These are phyloP conservation scores for Pithecia hirsuta DNA, from an alignment of 2,797 vertebrate genomes.

Conservation along the genomic window DNA sequence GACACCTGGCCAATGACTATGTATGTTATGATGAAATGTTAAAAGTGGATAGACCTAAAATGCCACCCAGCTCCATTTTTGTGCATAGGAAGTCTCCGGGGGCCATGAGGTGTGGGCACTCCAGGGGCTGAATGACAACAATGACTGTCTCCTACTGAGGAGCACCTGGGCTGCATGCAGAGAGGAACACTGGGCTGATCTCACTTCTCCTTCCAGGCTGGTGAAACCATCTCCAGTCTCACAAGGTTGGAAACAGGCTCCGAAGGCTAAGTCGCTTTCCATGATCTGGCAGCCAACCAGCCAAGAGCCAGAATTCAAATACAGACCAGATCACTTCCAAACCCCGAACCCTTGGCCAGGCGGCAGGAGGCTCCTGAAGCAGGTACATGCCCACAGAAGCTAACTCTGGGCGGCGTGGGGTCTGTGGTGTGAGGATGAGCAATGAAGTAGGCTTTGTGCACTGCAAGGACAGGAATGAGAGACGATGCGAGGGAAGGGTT, in stretches of 20 bases:
- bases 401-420: background rate
- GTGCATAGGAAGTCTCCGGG: background rate
- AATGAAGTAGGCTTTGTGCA: background rate
- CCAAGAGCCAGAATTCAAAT: background rate
- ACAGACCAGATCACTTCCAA: background rate
- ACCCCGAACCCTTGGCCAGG: background rate
- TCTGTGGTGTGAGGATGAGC: background rate
- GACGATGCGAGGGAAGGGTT: background rate
- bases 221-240: background rate
- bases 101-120: background rate
- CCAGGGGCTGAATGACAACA: background rate
- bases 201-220: background rate
- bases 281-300: background rate
- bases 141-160: background rate
- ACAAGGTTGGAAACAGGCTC: background rate
- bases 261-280: background rate
- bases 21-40: background rate
- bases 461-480: accelerated
- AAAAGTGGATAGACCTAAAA: background rate
- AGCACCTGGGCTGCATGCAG: too few relatives aligned
- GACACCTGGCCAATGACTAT: background rate
- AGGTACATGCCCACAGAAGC: background rate
- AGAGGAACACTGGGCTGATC: background rate
- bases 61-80: background rate
- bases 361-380: too few relatives aligned